Conservation (phyloP, 2,113 vertebrate species). For the Alligator mississippiensis region DNA sequence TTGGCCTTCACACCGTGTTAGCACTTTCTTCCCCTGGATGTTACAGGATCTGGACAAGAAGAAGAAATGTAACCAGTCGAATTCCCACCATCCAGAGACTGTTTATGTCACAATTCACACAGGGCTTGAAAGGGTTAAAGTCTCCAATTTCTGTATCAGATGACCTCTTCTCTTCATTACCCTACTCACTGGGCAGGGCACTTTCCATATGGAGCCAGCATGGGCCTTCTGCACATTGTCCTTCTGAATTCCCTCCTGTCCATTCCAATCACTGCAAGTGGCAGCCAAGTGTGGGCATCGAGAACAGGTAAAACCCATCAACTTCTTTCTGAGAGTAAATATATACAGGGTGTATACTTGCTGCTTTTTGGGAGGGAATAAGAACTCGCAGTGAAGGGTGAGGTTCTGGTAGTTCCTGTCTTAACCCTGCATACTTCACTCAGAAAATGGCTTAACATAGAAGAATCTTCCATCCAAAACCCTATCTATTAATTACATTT, state of each 20-base stretch:
- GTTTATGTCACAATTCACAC: slow-evolving; percentile 74
- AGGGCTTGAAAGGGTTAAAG: slow-evolving; percentile 76
- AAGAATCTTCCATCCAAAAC: slow-evolving; percentile 11
- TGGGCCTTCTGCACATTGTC: slow-evolving; percentile 61
- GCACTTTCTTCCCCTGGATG: slow-evolving; percentile 85
- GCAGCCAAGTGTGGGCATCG: slow-evolving; percentile 66
- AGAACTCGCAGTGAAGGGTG: neutral
- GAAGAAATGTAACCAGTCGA: slow-evolving; percentile 70
- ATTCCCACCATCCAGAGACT: slow-evolving; percentile 78
- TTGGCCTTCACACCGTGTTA: slow-evolving; percentile 83
- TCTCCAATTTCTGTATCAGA: slow-evolving; percentile 53
- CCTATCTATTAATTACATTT: slow-evolving; percentile 20
- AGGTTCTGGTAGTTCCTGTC: neutral
- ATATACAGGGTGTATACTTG: neutral
- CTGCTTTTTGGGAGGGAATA: slow-evolving; percentile 27
- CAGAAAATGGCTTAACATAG: neutral
- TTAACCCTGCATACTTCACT: slow-evolving; percentile 3
- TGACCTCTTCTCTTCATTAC: slow-evolving; percentile 73
- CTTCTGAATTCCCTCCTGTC: slow-evolving; percentile 66
- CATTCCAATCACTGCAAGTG: slow-evolving; percentile 66
- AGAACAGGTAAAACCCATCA: slow-evolving; percentile 77
- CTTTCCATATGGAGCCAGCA: slow-evolving; percentile 82
- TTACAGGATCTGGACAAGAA: slow-evolving; percentile 84
- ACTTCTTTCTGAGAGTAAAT: slow-evolving; percentile 34
- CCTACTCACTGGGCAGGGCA: slow-evolving; percentile 76